Base-by-base conservation (phyloP, 2,888 invertebrate genomes). In the Dilophus febrilis region DNA sequence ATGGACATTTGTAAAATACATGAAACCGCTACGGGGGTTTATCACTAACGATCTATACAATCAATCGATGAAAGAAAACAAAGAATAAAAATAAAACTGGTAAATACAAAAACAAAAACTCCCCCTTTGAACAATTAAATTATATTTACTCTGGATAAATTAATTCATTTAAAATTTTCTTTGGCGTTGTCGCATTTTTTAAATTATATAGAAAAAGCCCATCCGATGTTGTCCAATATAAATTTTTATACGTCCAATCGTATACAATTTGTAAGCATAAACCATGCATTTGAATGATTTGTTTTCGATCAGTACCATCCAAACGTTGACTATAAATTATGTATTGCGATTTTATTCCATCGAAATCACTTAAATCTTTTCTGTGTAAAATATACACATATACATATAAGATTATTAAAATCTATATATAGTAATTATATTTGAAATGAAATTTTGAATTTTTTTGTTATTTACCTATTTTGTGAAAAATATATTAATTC, bases 241-340 rank as follows among this genome's bases (percentile, higher is more conserved):
- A 57, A 64, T 87, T 85, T 42, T 69, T 60, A 42, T 78, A 77
- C 54, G 85, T 70, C 83, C 84, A 86, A 62, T 91, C 90, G 41
- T 85, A 71, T 29, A 86, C 85, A 46, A 90, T 58, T 4, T 82
- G 81, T 51, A 81, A 48, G 18, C 54, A 50, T 40, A 49, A 77
- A 51, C 76, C 75, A 55, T 72, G 70, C 48, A 70, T 70, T 2
- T 75, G 65, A 40, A 70, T 70, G 31, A 79, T 67, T 31, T 68
- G 62, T 55, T 72, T 69, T 34, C 70, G 66, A 2, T 59, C 62
- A 14, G 62, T 58, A 11, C 75, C 76, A 55, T 74, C 72, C 37
- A 80, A 55, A 44, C 68, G 70, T 55, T 76, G 77, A 2, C 76
- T 66, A 34, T 71, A 70, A 41, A 83, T 76, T 46, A 68, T 66